These are phyloP conservation scores for Dryoscopus gambensis DNA, from an alignment of 2,113 vertebrate species.

Conservation along the genomic window DNA sequence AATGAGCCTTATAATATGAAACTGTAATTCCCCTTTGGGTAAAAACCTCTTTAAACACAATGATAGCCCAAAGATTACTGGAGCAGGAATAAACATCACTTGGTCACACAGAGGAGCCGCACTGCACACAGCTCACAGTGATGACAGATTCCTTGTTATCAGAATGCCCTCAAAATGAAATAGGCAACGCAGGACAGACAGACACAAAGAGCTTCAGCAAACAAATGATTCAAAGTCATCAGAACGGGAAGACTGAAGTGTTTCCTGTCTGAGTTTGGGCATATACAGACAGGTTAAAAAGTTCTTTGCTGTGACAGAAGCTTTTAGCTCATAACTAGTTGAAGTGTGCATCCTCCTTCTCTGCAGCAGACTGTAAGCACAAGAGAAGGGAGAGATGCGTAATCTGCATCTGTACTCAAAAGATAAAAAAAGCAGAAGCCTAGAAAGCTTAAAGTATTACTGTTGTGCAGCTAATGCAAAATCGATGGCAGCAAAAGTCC, in stretches of 20 bases:
- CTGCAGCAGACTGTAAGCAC: neutral
- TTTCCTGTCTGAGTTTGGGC: neutral
- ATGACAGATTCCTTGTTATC: neutral
- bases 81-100: neutral
- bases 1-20: neutral
- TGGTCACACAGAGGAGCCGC: neutral
- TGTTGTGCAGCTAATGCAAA: rapidly evolving
- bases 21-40: neutral
- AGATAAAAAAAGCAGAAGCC: neutral
- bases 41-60: neutral
- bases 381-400: neutral
- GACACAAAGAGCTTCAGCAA: neutral
- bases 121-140: neutral
- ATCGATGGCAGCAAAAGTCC: neutral
- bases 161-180: neutral
- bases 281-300: neutral
- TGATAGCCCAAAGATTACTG: neutral
- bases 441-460: neutral
- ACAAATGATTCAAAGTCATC: neutral
- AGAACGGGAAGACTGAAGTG: neutral
- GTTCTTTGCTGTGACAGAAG: neutral
- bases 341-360: neutral
- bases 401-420: neutral
- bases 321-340: neutral
- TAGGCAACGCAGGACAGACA: rapidly evolving